Base-by-base conservation (phyloP, 2,888 invertebrate species). In the Drosophila aldrichi region DNA sequence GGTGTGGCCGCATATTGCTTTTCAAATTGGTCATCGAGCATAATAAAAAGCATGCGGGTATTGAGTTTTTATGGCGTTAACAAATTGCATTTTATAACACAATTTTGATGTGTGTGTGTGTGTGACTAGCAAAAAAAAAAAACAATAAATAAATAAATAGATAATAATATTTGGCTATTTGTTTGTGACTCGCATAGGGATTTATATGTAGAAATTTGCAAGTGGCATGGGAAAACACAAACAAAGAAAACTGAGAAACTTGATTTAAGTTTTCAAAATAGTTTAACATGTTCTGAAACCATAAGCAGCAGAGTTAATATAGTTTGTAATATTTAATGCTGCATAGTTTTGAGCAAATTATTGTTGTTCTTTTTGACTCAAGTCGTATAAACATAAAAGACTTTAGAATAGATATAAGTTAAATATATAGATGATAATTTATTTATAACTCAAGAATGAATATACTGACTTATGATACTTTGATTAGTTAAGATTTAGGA, bases 81-180 rank as follows among this genome's bases (percentile, higher is more conserved):
- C 86, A 86, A 86, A 86, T 86, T 81, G 88, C 78, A 73, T 87
- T 86, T 89, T 89, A 87, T 84, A 87, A 76, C 86, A 88, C 88
- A 87, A 79, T 84, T 84, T 81, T 76, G 66, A 70, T 75, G 58
- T 63, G 29, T 10, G 3, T 29, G 63, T 61, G 16, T 44, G 22
- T 46, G 46, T 62, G 68, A 68, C 67, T 54, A 57, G 55, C 69
- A 63, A 36, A 36, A 48, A 55, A 25, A 52, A 16, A 67, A 44
- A 61, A 61, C 8, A 48, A 12, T 22, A 34, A 54, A 36, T 29
- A 29, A 29, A 49, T 12, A 16, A 62, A 54, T 46, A 69, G 46
- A 49, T 56, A 75, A 74, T 76, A 65, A 77, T 74, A 77, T 66
- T 67, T 57, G 75, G 46, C 58, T 59, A 87, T 82, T 83, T 72